phyloP scores from a whole-genome alignment of 2,797 vertebrate species.

The Dicrostonyx torquatus region DNA sequence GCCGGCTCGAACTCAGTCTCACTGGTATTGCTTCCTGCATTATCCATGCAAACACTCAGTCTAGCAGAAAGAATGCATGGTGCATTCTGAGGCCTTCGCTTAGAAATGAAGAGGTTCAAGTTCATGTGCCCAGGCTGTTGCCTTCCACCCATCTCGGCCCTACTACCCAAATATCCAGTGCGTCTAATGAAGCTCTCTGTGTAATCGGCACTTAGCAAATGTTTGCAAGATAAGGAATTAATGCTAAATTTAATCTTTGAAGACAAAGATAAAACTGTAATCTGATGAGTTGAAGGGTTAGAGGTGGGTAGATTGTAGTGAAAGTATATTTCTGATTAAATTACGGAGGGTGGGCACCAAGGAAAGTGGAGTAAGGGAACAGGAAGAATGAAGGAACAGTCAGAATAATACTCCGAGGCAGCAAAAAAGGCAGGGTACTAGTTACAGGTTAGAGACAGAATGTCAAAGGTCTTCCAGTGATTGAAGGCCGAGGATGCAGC shows the following conservation, averaged over 20 bases:
- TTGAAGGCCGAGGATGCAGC: not conserved
- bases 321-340: not conserved
- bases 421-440: not conserved
- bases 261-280: not conserved
- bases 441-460: too few relatives aligned
- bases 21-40: conserved; percentile 95
- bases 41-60: conserved; percentile 94
- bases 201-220: not conserved
- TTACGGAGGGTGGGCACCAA: not conserved
- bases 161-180: not conserved
- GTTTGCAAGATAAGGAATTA: not conserved
- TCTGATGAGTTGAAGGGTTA: not conserved
- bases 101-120: not conserved
- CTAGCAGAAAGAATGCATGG: conserved; percentile 78
- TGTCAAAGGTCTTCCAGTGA: not conserved
- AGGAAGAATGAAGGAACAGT: not conserved
- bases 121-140: not conserved
- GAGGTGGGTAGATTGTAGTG: not conserved
- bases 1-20: conserved; percentile 93
- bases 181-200: not conserved
- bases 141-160: not conserved
- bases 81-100: not conserved
- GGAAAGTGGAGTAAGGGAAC: too few relatives aligned
- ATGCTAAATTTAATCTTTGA: not conserved
- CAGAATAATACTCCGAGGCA: not conserved